These are phyloP conservation scores for Centropristis striata DNA, from an alignment of 2,113 vertebrate species.

Conservation along the genomic window DNA sequence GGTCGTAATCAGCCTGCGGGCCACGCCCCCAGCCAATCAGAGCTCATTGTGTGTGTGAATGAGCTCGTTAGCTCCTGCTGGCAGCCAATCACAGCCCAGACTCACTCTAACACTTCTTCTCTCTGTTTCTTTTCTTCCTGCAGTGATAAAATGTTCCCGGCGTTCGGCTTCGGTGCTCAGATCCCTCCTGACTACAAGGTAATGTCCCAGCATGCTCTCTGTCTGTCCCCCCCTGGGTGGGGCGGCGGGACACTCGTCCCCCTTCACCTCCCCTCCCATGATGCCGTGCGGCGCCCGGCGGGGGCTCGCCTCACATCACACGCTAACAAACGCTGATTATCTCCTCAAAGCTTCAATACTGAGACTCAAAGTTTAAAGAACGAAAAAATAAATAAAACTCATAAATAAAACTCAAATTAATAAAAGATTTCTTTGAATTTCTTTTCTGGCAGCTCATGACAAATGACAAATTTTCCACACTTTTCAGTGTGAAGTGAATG, in stretches of 20 bases:
- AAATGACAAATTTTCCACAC: too few relatives aligned
- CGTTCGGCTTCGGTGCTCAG: conserved; percentile 95
- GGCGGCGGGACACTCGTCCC: too few relatives aligned
- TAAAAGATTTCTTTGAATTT: too few relatives aligned
- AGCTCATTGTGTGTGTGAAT: background rate
- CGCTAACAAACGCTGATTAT: background rate
- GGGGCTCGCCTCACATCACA: background rate
- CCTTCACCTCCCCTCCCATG: too few relatives aligned
- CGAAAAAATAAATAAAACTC: too few relatives aligned
- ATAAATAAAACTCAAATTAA: too few relatives aligned
- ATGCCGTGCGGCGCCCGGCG: background rate
- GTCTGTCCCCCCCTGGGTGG: too few relatives aligned
- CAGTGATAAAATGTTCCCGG: conserved; percentile 99
- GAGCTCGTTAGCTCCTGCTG: conserved; percentile 31
- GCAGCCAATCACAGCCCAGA: conserved; percentile 34
- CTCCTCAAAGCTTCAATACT: background rate
- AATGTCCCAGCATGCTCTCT: conserved; percentile 73
- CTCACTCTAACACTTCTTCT: too few relatives aligned
- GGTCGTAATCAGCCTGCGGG: background rate
- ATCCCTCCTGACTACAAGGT: conserved; percentile 98
- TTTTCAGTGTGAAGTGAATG: too few relatives aligned
- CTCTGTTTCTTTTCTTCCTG: conserved; percentile 5
- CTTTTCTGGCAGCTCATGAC: too few relatives aligned
- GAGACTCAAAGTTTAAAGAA: too few relatives aligned
- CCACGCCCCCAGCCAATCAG: conserved; percentile 30